A percentile compares a stretch with the other conserved stretches of the same genome.
phyloP scores from a whole-genome alignment of 2,797 vertebrate genomes.

The Paratrypauchen microcephalus region DNA sequence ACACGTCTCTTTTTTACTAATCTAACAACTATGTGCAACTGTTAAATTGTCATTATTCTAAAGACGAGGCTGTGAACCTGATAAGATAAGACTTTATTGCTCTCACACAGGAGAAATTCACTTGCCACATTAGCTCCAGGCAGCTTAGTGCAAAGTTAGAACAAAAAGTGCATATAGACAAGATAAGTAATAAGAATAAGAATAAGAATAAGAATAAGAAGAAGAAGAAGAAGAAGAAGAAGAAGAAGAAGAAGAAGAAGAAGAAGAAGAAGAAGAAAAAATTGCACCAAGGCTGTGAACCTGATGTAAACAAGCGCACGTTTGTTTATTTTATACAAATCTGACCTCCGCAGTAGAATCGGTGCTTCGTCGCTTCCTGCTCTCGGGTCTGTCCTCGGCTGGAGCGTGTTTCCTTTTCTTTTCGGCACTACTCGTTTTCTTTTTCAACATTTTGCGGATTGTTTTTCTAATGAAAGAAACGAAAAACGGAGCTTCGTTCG shows the following conservation, averaged over 20 bases:
- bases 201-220: no score
- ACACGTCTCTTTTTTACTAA: background rate
- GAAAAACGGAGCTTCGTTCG: background rate
- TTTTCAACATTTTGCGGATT: constrained; percentile 64
- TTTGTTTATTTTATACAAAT: background rate
- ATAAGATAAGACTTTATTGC: no score
- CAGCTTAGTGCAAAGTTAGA: no score
- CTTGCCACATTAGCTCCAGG: no score
- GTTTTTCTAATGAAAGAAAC: background rate
- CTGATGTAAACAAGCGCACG: background rate
- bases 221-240: no score
- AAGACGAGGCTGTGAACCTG: background rate
- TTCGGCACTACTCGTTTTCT: constrained; percentile 65
- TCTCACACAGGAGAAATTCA: no score
- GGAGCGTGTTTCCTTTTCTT: constrained; percentile 75
- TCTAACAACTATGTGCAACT: background rate
- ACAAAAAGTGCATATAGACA: no score
- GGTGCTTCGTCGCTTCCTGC: constrained; percentile 58
- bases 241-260: no score
- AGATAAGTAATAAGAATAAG: no score
- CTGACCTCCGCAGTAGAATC: constrained; percentile 62
- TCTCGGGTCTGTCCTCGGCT: constrained; percentile 54
- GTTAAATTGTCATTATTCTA: background rate
- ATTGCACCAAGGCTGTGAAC: background rate
- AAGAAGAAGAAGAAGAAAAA: no score